Evolutionary conservation across 37 sponge, comb jelly and placozoan species (phyloP).

Genomic region (Hexactinellida sp.): DNA sequence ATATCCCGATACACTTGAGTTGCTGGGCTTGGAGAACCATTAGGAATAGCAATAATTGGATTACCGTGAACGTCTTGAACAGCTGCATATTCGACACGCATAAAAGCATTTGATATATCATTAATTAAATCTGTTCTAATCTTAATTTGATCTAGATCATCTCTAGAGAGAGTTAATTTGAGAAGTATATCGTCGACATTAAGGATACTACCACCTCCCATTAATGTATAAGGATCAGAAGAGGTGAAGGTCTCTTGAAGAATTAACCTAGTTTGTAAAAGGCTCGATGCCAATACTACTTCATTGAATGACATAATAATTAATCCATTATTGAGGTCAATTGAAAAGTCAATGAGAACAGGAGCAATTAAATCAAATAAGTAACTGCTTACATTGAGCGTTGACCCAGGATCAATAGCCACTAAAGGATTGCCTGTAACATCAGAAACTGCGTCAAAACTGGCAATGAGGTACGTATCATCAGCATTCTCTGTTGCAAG

Average conservation of each 20-base stretch:
- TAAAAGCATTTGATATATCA: constrained; percentile 31
- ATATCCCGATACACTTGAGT: constrained; percentile 29
- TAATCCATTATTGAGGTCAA: constrained; percentile 55
- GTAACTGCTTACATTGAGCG: constrained; percentile 3
- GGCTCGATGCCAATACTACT: constrained; percentile 30
- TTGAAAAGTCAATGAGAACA: constrained; percentile 28
- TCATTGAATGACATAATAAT: constrained; percentile 52
- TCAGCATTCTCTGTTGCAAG: constrained; percentile 23
- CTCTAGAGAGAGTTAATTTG: constrained; percentile 23
- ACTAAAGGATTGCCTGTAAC: constrained; percentile 36
- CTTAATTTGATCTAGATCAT: constrained; percentile 53
- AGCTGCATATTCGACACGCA: constrained; percentile 22
- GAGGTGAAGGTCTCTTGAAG: constrained; percentile 27
- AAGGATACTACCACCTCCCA: constrained; percentile 33
- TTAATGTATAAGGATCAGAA: not conserved
- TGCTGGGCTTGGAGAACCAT: constrained; percentile 23
- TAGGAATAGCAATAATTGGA: constrained; percentile 21
- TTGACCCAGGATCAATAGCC: constrained; percentile 6
- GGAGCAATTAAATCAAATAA: constrained; percentile 50
- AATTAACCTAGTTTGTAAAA: constrained; percentile 27
- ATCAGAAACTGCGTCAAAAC: constrained; percentile 38
- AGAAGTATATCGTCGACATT: constrained; percentile 41
- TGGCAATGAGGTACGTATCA: constrained; percentile 53
- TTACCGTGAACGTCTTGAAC: constrained; percentile 41
- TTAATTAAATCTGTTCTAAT: constrained; percentile 41